Base-by-base conservation (phyloP, 2,113 vertebrate species). In the Aramus guarauna region DNA sequence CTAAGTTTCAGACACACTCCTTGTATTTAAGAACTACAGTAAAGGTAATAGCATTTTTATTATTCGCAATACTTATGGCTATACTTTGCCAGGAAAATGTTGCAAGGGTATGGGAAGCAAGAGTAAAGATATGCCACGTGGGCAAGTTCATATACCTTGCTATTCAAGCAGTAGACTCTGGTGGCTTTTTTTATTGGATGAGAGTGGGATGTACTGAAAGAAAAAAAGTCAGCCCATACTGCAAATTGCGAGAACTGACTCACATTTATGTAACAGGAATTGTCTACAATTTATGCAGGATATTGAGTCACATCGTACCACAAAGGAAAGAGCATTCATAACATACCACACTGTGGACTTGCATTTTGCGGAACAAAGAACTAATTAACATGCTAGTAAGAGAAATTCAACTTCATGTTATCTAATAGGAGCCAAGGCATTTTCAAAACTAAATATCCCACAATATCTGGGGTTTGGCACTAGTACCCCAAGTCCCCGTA, bases 241-340 rank as follows among this genome's bases (percentile, higher is more conserved):
- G 73, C 19, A 71, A 22, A 66, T 76, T 91, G 19, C 68, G 3
- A 94, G 92, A 95, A 93, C 56, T 96, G 94, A 95, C 91, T 97
- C 82, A 88, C 58, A 92, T 81, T 96, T 93, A 85, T 96, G 96
- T 85, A 95, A 97, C 92, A 95, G 87, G 87, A 97, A 97, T 97
- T 90, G 74, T 94, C 95, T 68, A 92, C 88, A 92, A 79, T 60
- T 93, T 85, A 50, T 66, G 69, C 96, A 97, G 96, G 95, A 97
- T 97, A 96, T 89, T 97, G 96, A 96, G 95, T 97, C 97, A 96
- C 8, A 21, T 45, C 2, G 5, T 34, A 89, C 91, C 93, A 96
- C 96, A 97, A 96, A 96, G 81, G 85, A 96, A 96, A 85, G 45
- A 63, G 50, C 81, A 94, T 94, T 96, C 84, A 91, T 91, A 95